A percentile compares a stretch with the other conserved stretches of the same genome.
These are phyloP conservation scores for Hexactinellida sp. DNA, from an alignment of 37 sponge, comb jelly and placozoan species.

Conservation along the genomic window DNA sequence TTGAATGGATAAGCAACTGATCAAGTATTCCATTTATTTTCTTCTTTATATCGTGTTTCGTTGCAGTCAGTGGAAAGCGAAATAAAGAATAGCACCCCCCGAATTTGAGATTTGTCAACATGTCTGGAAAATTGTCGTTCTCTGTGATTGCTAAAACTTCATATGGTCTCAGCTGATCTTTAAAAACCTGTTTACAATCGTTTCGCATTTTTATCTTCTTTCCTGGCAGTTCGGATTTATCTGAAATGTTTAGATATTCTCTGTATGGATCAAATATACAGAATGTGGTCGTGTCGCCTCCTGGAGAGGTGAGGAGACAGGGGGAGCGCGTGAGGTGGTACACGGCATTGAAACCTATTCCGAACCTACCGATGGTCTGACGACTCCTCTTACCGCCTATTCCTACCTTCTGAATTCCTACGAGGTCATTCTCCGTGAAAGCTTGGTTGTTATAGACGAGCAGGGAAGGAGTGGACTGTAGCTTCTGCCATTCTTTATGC, in stretches of 20 bases:
- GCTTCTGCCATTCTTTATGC: conserved; percentile 23
- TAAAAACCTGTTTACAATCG: neutral
- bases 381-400: conserved; percentile 46
- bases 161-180: neutral
- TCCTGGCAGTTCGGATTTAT: neutral
- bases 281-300: neutral
- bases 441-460: conserved; percentile 55
- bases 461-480: conserved; percentile 43
- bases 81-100: neutral
- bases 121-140: neutral
- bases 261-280: conserved; percentile 9
- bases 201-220: neutral
- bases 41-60: neutral
- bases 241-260: neutral
- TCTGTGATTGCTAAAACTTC: neutral
- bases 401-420: conserved; percentile 55
- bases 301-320: conserved; percentile 24
- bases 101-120: neutral
- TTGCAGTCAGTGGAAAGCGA: neutral
- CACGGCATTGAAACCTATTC: conserved; percentile 77
- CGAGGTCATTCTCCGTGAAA: conserved; percentile 48
- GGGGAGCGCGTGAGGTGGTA: conserved; percentile 73
- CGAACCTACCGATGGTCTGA: conserved; percentile 60
- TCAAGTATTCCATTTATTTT: neutral
- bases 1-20: neutral